Conservation (phyloP, 2,888 invertebrate genomes). For the Eupeodes luniger region DNA sequence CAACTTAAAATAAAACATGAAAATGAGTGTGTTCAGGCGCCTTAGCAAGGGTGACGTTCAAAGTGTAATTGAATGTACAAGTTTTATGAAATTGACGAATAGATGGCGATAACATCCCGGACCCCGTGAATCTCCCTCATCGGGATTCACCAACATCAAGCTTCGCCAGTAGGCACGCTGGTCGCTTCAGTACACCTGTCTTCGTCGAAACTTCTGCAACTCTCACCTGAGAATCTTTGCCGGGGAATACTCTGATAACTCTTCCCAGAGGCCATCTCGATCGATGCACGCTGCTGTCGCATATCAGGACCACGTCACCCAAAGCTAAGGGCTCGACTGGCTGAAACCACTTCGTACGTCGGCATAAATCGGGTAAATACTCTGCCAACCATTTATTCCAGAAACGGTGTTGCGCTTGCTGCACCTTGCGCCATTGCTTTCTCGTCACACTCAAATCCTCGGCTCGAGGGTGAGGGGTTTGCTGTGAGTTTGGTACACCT, state of each 20-base stretch:
- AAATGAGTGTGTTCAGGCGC: neutral
- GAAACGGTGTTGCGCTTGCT: constrained; percentile 21
- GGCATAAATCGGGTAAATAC: constrained; percentile 62
- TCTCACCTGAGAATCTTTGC: constrained; percentile 40
- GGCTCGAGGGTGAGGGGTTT: neutral
- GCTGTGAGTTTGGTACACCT: constrained; percentile 4
- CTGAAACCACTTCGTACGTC: constrained; percentile 69
- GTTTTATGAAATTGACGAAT: neutral
- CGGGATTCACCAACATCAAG: constrained; percentile 25
- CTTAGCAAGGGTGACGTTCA: neutral
- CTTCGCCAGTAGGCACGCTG: constrained; percentile 42
- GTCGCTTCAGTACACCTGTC: constrained; percentile 33
- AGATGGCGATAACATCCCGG: neutral
- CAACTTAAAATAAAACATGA: neutral
- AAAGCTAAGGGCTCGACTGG: constrained; percentile 49
- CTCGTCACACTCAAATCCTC: neutral
- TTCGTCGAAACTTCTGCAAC: constrained; percentile 31
- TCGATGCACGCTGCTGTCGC: constrained; percentile 51
- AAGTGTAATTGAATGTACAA: neutral
- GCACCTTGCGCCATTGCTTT: constrained; percentile 21
- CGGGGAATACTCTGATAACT: constrained; percentile 30
- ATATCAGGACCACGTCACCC: constrained; percentile 57
- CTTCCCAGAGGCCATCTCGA: constrained; percentile 49
- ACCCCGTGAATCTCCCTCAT: constrained; percentile 12
- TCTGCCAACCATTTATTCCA: constrained; percentile 53